Conservation (phyloP, 1,140 invertebrate genomes). For the Drosophila fuyamai region DNA sequence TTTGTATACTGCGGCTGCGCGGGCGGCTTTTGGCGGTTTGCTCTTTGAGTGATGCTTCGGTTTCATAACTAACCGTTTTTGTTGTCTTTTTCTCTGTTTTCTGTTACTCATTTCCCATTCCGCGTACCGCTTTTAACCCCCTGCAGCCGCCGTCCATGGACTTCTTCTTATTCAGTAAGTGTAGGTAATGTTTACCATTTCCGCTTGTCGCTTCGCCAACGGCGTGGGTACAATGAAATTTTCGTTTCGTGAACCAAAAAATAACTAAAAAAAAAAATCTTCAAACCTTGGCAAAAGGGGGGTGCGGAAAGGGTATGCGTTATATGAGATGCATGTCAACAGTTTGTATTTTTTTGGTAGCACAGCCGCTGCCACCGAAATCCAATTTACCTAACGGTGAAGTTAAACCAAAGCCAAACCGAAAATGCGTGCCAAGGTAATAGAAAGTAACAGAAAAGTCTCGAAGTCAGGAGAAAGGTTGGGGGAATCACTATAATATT, state of each 20-base stretch:
- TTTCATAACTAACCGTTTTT: constrained; percentile 79
- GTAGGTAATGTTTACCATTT: constrained; percentile 83
- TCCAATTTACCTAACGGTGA: constrained; percentile 74
- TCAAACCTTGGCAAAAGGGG: background rate
- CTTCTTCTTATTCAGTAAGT: constrained; percentile 64
- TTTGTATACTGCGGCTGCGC: constrained; percentile 44
- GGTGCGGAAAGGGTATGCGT: constrained; percentile 49
- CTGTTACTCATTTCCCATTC: constrained; percentile 61
- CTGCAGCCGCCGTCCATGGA: background rate
- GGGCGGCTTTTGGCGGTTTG: constrained; percentile 72
- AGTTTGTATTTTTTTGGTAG: constrained; percentile 33
- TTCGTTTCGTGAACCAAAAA: constrained; percentile 57
- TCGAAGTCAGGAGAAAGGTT: background rate
- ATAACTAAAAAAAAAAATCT: constrained; percentile 60
- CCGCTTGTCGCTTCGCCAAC: constrained; percentile 73
- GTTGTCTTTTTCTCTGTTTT: constrained; percentile 26
- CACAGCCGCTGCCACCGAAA: constrained; percentile 59
- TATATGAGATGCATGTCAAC: constrained; percentile 82
- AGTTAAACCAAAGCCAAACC: constrained; percentile 23
- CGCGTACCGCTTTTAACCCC: constrained; percentile 6
- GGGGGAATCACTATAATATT: background rate
- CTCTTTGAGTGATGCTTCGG: constrained; percentile 79
- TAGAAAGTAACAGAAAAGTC: constrained; percentile 8
- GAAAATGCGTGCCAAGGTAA: constrained; percentile 22
- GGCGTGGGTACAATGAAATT: constrained; percentile 77